Evolutionary conservation across 2,888 invertebrate genomes (phyloP).

Genomic region (Eupithecia dodoneata): DNA sequence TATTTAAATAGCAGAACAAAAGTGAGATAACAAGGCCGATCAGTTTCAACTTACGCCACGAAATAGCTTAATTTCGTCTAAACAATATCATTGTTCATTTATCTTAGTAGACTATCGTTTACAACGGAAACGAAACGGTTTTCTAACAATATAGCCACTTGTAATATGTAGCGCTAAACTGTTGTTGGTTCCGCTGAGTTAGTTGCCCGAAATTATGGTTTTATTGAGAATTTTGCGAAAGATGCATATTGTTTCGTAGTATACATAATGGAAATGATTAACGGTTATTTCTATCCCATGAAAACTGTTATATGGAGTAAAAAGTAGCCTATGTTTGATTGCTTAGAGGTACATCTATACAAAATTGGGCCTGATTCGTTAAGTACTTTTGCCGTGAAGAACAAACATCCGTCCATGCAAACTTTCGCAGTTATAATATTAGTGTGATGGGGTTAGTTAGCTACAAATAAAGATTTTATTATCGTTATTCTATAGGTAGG

Average conservation of each 20-base stretch:
- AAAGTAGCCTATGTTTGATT: too few species aligned
- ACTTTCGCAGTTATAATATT: too few species aligned
- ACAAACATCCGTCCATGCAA: too few species aligned
- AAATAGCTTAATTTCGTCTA: constrained; percentile 32
- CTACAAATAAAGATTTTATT: too few species aligned
- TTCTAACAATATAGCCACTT: constrained; percentile 32
- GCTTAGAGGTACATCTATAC: too few species aligned
- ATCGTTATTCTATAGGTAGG: background rate
- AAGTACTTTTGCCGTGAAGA: too few species aligned
- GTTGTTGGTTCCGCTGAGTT: constrained; percentile 23
- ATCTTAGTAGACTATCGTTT: constrained; percentile 48
- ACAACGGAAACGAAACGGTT: constrained; percentile 39
- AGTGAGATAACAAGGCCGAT: constrained; percentile 4
- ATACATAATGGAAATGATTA: too few species aligned
- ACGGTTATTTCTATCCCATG: too few species aligned
- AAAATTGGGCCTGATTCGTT: too few species aligned
- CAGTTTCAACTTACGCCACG: constrained; percentile 7
- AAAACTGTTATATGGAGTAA: too few species aligned
- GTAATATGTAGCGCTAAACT: constrained; percentile 28
- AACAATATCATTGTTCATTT: constrained; percentile 43
- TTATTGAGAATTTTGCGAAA: constrained; percentile 10
- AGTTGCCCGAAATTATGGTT: background rate
- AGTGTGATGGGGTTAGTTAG: too few species aligned
- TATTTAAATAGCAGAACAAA: background rate
- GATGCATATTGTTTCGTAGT: background rate